Base-by-base conservation (phyloP, 1,140 invertebrate genomes). In the Orchestia grillus region DNA sequence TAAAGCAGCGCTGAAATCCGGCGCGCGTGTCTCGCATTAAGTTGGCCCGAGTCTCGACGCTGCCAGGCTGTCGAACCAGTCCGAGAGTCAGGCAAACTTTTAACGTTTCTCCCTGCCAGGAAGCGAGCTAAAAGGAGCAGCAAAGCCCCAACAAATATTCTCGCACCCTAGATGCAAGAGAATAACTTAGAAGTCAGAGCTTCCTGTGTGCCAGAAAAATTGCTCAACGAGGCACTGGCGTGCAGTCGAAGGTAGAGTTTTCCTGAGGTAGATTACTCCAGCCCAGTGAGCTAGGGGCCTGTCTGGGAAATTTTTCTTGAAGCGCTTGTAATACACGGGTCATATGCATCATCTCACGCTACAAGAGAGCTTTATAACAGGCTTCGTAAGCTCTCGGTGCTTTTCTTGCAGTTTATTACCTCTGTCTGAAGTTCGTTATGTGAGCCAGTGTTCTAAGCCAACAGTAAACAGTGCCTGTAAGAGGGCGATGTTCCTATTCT, bases 71-170 rank as follows among this genome's bases (percentile, higher is more conserved):
- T 77, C 62, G 62, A 77, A 77, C 62, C 11, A 77, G 62, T 77
- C 62, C 62, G 62, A 77, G 36, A 77, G 62, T 77, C 62, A 28
- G 62, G 11, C 62, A 77, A 1, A 77, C 62, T 77, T 77, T 77
- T 77, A 77, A 77, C 62, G 62, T 77, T 77, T 36, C 62, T 77
- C 62, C 62, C 62, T 8, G 62, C 62, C 62, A 77, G 62, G 62
- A 77, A 77, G 36, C 62, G 62, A 77, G 62, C 62, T 77, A 77
- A 77, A 90, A 90, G 88, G 88, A 90, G 88, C 88, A 44, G 88
- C 88, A 90, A 90, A 90, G n/a, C 88, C 43, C 88, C 42, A 42
- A 90, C 88, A 90, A 90, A 90, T 90, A 90, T 90, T 90, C 88
- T 90, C 88, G n/a, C 88, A 90, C 88, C 88, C 41, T 90, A 77